These are phyloP conservation scores for Epizoanthus fatuus DNA, from an alignment of 92 coral and sea anemone species.

Conservation along the genomic window DNA sequence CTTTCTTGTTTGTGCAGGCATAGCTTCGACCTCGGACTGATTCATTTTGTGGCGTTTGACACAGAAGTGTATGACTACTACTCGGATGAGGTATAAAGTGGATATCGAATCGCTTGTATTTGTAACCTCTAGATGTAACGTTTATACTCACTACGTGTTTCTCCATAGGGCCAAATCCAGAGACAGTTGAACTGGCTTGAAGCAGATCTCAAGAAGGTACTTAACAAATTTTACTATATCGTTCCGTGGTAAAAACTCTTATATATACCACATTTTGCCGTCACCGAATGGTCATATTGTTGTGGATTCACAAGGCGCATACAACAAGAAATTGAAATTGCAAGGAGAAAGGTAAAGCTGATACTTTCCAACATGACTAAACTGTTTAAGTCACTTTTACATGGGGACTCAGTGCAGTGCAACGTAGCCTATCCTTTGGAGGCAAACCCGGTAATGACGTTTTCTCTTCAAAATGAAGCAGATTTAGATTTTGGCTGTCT, in stretches of 20 bases:
- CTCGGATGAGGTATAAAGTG: conserved; percentile 75
- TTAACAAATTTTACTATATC: not conserved
- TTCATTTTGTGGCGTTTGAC: conserved; percentile 91
- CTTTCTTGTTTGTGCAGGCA: conserved; percentile 55
- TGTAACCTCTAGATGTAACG: not conserved
- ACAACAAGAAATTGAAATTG: too few relatives aligned
- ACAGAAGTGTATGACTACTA: conserved; percentile 85
- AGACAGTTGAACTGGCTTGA: conserved; percentile 91
- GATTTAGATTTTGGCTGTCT: too few relatives aligned
- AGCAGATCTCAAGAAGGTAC: conserved; percentile 86
- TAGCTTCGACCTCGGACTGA: conserved; percentile 86
- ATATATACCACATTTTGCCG: not conserved
- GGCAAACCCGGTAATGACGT: too few relatives aligned
- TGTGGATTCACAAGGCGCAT: too few relatives aligned
- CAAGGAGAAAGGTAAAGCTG: too few relatives aligned
- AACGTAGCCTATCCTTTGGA: too few relatives aligned
- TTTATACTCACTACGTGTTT: not conserved
- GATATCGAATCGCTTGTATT: not conserved
- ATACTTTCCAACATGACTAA: too few relatives aligned
- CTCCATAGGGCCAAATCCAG: conserved; percentile 82
- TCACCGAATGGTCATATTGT: not conserved
- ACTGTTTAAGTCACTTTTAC: too few relatives aligned
- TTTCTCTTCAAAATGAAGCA: too few relatives aligned
- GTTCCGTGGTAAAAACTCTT: too few relatives aligned
- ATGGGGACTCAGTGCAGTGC: too few relatives aligned